These are phyloP conservation scores for Microctonus hyperodae DNA, from an alignment of 2,888 invertebrate species.

Conservation along the genomic window DNA sequence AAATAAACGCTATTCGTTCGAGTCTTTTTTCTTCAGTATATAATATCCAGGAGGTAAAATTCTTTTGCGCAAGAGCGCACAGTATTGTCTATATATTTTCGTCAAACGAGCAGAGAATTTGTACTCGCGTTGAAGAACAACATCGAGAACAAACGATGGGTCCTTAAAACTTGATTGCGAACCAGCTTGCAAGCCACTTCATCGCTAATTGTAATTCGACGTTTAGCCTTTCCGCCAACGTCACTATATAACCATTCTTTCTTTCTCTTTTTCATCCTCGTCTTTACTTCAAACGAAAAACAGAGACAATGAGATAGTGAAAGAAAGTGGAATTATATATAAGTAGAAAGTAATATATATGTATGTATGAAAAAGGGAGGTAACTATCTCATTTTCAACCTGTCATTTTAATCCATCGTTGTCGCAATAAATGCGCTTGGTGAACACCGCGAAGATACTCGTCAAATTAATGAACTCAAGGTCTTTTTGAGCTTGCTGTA, in stretches of 20 bases:
- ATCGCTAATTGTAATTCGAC: slow-evolving; percentile 60
- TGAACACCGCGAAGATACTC: slow-evolving; percentile 43
- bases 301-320: not conserved
- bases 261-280: not conserved
- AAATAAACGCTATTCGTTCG: not conserved
- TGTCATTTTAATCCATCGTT: slow-evolving; percentile 53
- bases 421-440: slow-evolving; percentile 46
- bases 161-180: slow-evolving; percentile 47
- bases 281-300: not conserved
- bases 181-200: slow-evolving; percentile 45
- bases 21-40: not conserved
- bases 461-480: slow-evolving; percentile 57
- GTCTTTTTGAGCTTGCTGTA: slow-evolving; percentile 40
- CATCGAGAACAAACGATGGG: slow-evolving; percentile 40
- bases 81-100: slow-evolving; percentile 5
- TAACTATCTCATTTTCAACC: slow-evolving; percentile 24
- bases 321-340: not conserved
- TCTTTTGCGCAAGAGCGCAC: not conserved
- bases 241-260: slow-evolving; percentile 10
- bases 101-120: slow-evolving; percentile 5
- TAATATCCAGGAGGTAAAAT: not conserved
- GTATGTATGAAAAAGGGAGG: not conserved
- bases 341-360: no score
- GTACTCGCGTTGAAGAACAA: slow-evolving; percentile 31
- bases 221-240: slow-evolving; percentile 44